Evolutionary conservation across 2,888 invertebrate genomes (phyloP).

Genomic region (Cancer borealis): DNA sequence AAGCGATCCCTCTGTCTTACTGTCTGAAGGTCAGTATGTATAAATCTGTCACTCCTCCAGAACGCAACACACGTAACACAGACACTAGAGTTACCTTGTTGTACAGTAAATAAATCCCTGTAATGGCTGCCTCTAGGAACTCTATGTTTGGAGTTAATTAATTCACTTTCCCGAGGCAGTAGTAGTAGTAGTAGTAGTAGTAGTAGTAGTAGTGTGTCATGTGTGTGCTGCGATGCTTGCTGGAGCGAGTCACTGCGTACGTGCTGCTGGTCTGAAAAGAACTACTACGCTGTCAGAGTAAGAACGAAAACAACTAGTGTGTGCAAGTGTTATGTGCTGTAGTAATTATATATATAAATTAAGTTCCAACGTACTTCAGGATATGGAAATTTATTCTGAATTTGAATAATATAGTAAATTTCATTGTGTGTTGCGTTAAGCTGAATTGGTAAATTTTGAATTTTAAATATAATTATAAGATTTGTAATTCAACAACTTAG

Average conservation of each 20-base stretch:
- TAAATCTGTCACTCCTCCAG: neutral
- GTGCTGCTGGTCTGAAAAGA: too few species aligned
- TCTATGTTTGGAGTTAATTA: neutral
- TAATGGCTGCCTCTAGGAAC: neutral
- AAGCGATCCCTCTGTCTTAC: neutral
- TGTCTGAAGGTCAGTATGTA: neutral
- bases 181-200: neutral
- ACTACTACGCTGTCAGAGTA: neutral
- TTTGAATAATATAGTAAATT: too few species aligned
- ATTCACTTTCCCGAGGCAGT: neutral
- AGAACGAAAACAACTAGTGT: neutral
- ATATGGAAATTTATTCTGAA: neutral
- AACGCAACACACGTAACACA: neutral
- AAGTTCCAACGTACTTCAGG: neutral
- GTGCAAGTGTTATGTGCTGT: neutral
- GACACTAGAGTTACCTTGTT: neutral
- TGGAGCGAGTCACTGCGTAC: neutral
- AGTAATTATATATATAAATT: too few species aligned
- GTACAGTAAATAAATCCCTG: neutral
- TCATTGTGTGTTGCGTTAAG: too few species aligned
- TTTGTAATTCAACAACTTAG: too few species aligned
- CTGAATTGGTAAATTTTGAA: too few species aligned
- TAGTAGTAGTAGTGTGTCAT: neutral
- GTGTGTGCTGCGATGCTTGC: neutral
- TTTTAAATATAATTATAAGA: too few species aligned